Evolutionary conservation across 2,797 vertebrate genomes (phyloP).

Genomic region (Amphiprion clarkii): DNA sequence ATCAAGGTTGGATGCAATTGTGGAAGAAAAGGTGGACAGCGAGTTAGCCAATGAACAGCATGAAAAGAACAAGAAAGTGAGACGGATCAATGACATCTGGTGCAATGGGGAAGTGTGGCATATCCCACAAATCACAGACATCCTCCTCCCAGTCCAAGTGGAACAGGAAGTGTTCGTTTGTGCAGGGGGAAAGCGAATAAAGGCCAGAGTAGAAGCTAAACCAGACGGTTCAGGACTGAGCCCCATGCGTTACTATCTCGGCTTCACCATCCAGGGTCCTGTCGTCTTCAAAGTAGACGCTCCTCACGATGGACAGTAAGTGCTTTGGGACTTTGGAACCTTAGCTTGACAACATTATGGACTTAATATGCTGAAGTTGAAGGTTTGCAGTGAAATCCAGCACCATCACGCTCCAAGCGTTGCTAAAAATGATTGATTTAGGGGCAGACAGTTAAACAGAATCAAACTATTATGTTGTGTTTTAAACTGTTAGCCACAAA

Average conservation of each 20-base stretch:
- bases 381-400: no score
- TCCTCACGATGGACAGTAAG: neutral
- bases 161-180: constrained; percentile 11
- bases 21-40: neutral
- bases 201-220: accelerated
- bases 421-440: no score
- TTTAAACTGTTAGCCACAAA: no score
- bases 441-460: no score
- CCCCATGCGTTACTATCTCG: constrained; percentile 23
- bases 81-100: neutral
- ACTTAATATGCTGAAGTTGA: no score
- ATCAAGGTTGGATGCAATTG: constrained; percentile 47
- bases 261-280: constrained; percentile 58
- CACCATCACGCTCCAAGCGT: no score
- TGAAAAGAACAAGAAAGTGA: accelerated
- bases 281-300: neutral
- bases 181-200: constrained; percentile 3
- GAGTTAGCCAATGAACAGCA: accelerated
- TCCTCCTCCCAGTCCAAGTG: constrained; percentile 28
- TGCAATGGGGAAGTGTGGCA: constrained; percentile 11
- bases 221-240: accelerated
- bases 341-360: neutral
- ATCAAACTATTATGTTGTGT: no score
- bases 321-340: neutral
- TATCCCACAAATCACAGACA: constrained; percentile 10